Base-by-base conservation (phyloP, 2,113 vertebrate species). In the Psephotus haematonotus region DNA sequence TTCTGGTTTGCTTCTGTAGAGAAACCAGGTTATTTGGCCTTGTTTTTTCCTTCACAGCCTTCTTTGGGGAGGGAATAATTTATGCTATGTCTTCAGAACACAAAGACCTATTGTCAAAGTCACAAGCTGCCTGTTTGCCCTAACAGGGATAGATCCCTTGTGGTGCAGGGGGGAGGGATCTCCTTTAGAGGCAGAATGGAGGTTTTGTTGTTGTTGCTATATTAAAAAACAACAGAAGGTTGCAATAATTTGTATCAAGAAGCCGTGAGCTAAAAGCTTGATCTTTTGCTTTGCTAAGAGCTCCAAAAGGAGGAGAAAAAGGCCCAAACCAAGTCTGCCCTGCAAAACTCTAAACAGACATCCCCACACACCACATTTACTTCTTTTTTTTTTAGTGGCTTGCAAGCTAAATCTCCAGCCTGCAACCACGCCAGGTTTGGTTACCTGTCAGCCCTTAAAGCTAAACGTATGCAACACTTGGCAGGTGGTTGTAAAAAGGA, bases 81-180 rank as follows among this genome's bases (percentile, higher is more conserved):
- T 85, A 94, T 35, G 33, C 43, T 46, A 29, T 55, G 33, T 27
- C 70, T 84, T 88, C 80, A 49, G 62, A 93, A 88, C 65, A 97
- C 60, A 94, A 86, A 96, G 92, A 75, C 17, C 77, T 75, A 78
- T 71, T 94, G 83, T 93, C 49, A 52, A 90, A 92, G 69, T 67
- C 90, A 71, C 64, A 88, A 83, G 88, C 31, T 82, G 72, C 52
- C 47, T 68, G 68, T 86, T 87, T 91, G 33, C 33, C 41, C 55
- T 77, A 74, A 60, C 16, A 5, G 6, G 29, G 85, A 86, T 33
- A 90, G 68, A 71, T 39, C 41, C 60, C 86, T 88, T 78, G 69
- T 81, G 22, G 55, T 47, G 17, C 8, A 72, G 86, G 47, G 39
- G 52, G 29, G 74, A 88, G 50, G 55, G 35, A 70, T 46, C 28